Evolutionary conservation across 2,888 invertebrate genomes (phyloP).

Genomic region (Strigamia transsilvanica): DNA sequence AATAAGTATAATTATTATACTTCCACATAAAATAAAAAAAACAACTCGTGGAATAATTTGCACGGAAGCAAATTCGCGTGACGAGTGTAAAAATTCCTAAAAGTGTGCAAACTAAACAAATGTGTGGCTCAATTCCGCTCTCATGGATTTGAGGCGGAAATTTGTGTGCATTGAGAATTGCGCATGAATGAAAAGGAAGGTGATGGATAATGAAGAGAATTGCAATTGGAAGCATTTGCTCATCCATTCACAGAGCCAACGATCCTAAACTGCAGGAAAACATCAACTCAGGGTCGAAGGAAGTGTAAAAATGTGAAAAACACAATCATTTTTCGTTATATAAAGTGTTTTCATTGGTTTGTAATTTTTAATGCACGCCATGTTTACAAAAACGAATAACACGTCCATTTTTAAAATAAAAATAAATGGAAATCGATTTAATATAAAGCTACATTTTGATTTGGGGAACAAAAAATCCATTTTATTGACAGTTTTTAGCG

Average conservation of each 20-base stretch:
- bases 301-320: constrained; percentile 32
- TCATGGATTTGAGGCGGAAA: constrained; percentile 49
- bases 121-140: constrained; percentile 42
- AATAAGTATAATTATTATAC: constrained; percentile 9
- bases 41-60: background rate
- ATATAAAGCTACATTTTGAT: no score
- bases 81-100: constrained; percentile 44
- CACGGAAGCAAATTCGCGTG: constrained; percentile 46
- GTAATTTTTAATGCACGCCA: background rate
- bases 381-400: background rate
- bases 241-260: constrained; percentile 41
- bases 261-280: constrained; percentile 49
- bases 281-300: constrained; percentile 48
- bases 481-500: no score
- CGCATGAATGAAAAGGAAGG: constrained; percentile 47
- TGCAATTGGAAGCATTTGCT: constrained; percentile 47
- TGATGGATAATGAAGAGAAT: constrained; percentile 49
- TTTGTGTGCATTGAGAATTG: constrained; percentile 48
- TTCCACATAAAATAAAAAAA: background rate
- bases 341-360: constrained; percentile 27
- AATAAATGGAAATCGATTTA: no score
- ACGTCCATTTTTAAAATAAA: no score
- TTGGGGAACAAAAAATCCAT: no score
- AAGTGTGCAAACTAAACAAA: constrained; percentile 45
- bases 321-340: constrained; percentile 36